These are phyloP conservation scores for Takifugu ocellatus DNA, from an alignment of 2,797 vertebrate genomes.

Conservation along the genomic window DNA sequence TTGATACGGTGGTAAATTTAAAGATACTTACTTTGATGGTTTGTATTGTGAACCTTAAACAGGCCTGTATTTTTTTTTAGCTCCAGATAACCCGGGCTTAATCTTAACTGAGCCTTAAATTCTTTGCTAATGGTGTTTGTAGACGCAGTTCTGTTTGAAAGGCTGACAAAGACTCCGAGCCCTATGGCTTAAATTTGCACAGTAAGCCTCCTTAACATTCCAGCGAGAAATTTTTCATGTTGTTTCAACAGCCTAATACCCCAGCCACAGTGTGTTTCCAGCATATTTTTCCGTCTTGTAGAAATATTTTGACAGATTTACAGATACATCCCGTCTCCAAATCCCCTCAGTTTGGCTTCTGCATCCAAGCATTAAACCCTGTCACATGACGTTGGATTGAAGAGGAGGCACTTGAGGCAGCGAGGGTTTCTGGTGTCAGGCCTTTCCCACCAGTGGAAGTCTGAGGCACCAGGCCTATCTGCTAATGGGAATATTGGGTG, in stretches of 20 bases:
- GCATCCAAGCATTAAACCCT: slow-evolving; percentile 69
- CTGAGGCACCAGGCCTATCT: slow-evolving; percentile 52
- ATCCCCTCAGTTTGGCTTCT: slow-evolving; percentile 69
- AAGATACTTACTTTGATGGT: slow-evolving; percentile 28
- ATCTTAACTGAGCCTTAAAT: slow-evolving; percentile 54
- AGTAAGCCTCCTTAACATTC: slow-evolving; percentile 73
- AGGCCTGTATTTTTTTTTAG: slow-evolving; percentile 14
- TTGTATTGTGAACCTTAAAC: slow-evolving; percentile 21
- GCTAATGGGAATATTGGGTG: slow-evolving; percentile 70
- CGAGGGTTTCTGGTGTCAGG: slow-evolving; percentile 60
- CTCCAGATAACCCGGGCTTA: slow-evolving; percentile 25
- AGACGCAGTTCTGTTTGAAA: slow-evolving; percentile 49
- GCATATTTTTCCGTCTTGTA: slow-evolving; percentile 71
- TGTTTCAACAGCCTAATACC: slow-evolving; percentile 74
- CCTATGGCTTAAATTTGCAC: slow-evolving; percentile 60
- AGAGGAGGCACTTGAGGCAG: slow-evolving; percentile 61
- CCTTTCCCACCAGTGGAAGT: slow-evolving; percentile 66
- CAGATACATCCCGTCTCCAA: slow-evolving; percentile 67
- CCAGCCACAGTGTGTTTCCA: slow-evolving; percentile 66
- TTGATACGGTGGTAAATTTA: slow-evolving; percentile 7
- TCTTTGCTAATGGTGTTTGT: slow-evolving; percentile 46
- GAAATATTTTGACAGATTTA: slow-evolving; percentile 77
- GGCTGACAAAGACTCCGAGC: slow-evolving; percentile 54
- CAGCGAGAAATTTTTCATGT: slow-evolving; percentile 60
- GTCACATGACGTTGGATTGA: slow-evolving; percentile 70